Base-by-base conservation (phyloP, 2,113 vertebrate genomes). In the Pteronura brasiliensis region DNA sequence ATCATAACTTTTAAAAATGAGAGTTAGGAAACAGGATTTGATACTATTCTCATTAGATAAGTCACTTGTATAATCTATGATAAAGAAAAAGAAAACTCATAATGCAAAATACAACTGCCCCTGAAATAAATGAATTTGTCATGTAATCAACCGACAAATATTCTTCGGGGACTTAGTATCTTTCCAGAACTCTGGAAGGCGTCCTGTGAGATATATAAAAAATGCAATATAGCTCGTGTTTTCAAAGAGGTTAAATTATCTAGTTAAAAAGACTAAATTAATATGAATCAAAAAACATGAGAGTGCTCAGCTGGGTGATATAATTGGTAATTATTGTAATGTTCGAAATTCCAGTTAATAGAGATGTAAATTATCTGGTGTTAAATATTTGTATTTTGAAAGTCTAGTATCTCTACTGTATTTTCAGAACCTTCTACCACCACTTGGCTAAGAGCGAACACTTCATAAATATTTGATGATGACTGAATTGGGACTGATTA, bases 11-110 rank as follows among this genome's bases (percentile, higher is more conserved):
- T 95, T 88, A 25, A 94, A 25, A 31, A 79, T 65, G 94, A 89
- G 25, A 27, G 59, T 88, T 36, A 69, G 13, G 79, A 0, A 77
- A 49, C 1, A 14, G 6, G 18, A 90, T 42, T 82, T 93, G 17
- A 67, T 1, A 81, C 47, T 74, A 80, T 49, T 95, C 80, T 96
- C 47, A 67, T 77, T 94, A 93, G 67, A 2, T 20, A 96, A 81
- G 0, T n/a, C n/a, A 90, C 23, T 7, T 44, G 11, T 52, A 84
- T 76, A 86, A 88, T n/a, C 7, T 49, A 90, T 44, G 20, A n/a
- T 71, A 83, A 94, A 71, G 52, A 92, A 44, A 95, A 49, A 67
- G 79, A 85, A 83, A 92, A 29, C 76, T 97, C 29, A 84, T 2
- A 3, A 0, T 74, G 47, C 18, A 93, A 96, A 96, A 76, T 42